phyloP scores from a whole-genome alignment of 2,113 vertebrate species.

The Puntigrus tetrazona region DNA sequence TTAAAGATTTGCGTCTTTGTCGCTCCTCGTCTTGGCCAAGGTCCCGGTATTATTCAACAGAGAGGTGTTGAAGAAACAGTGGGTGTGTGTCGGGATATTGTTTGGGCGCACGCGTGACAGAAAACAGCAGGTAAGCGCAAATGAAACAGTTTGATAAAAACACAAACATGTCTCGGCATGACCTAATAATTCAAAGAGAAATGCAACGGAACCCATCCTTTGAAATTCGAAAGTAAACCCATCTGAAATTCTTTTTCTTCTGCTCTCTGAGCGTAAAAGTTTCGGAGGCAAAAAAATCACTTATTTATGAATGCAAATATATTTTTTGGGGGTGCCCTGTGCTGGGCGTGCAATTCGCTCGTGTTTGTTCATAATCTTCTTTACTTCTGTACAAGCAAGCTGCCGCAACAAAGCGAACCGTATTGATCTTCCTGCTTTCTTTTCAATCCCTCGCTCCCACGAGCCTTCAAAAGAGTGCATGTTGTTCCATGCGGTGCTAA shows the following conservation, averaged over 20 bases:
- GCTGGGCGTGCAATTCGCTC: background rate
- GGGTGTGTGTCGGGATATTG: slow-evolving; percentile 28
- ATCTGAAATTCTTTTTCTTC: slow-evolving; percentile 23
- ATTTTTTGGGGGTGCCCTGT: background rate
- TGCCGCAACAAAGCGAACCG: background rate
- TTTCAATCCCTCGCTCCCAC: slow-evolving; percentile 22
- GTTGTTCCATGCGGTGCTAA: slow-evolving; percentile 23
- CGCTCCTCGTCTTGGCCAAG: slow-evolving; percentile 24
- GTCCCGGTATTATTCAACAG: slow-evolving; percentile 51
- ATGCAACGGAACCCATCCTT: background rate
- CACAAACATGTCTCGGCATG: slow-evolving; percentile 27
- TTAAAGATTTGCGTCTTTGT: slow-evolving; percentile 59
- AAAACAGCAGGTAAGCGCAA: slow-evolving; percentile 22
- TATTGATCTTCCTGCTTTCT: slow-evolving; percentile 34
- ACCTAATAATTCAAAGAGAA: slow-evolving; percentile 20
- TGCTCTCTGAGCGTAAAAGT: background rate
- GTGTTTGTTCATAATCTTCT: slow-evolving; percentile 26
- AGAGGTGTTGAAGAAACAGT: slow-evolving; percentile 22
- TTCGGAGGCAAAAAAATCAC: background rate
- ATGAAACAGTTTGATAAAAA: slow-evolving; percentile 24
- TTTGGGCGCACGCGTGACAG: slow-evolving; percentile 35
- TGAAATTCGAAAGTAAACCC: background rate
- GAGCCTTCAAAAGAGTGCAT: slow-evolving; percentile 26
- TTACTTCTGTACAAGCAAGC: slow-evolving; percentile 31
- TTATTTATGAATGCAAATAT: slow-evolving; percentile 16